Evolutionary conservation across 2,113 vertebrate species (phyloP).

Genomic region (Leptocoma aspasia): DNA sequence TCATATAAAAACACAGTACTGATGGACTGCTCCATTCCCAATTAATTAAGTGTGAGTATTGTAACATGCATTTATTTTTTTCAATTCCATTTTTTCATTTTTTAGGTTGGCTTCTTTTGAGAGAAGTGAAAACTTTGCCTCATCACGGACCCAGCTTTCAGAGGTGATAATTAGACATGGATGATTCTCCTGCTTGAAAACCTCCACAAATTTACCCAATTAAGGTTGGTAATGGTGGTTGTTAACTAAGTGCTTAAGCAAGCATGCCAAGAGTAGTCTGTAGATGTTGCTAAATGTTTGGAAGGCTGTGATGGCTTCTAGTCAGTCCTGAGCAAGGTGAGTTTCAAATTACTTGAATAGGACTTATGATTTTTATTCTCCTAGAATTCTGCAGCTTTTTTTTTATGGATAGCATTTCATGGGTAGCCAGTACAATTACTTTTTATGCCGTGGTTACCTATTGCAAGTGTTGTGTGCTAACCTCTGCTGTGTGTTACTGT

Average conservation of each 20-base stretch:
- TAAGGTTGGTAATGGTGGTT: not conserved
- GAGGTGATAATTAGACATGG: not conserved
- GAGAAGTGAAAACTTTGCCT: not conserved
- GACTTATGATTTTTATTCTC: not conserved
- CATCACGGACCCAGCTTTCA: not conserved
- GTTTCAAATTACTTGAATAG: not conserved
- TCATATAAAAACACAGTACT: not conserved
- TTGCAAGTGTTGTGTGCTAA: not conserved
- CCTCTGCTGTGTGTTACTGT: not conserved
- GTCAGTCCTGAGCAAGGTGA: not conserved
- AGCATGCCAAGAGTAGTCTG: not conserved
- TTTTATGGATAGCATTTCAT: not conserved
- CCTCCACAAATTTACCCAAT: not conserved
- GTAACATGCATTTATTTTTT: not conserved
- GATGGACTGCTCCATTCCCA: not conserved
- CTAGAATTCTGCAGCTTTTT: not conserved
- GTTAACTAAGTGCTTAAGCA: not conserved
- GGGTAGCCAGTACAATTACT: not conserved
- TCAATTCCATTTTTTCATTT: not conserved
- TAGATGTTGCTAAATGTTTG: not conserved
- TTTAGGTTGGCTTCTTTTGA: not conserved
- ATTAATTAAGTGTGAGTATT: not conserved
- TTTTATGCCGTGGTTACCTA: not conserved
- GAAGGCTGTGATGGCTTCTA: not conserved
- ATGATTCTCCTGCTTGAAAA: not conserved